phyloP scores from a whole-genome alignment of 2,888 invertebrate species.

The Platycnemis pennipes region DNA sequence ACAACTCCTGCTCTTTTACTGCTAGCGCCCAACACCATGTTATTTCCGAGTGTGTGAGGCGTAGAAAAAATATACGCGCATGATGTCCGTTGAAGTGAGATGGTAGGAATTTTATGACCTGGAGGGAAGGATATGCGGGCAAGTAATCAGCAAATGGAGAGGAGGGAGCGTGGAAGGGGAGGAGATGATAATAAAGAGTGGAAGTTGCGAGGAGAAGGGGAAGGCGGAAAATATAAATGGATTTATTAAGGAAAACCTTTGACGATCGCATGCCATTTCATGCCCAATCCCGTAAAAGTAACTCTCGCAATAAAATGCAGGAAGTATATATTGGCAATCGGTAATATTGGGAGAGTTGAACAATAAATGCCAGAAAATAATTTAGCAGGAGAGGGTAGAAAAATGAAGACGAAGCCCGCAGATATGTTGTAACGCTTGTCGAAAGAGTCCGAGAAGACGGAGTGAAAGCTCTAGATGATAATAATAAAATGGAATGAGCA shows the following conservation, averaged over 20 bases:
- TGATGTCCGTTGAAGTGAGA: background rate
- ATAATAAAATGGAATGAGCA: background rate
- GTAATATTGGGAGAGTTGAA: background rate
- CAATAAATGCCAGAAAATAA: background rate
- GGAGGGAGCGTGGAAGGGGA: background rate
- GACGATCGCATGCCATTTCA: background rate
- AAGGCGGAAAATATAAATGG: background rate
- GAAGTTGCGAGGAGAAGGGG: background rate
- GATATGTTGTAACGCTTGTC: background rate
- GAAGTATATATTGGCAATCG: background rate
- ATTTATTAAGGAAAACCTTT: constrained; percentile 23
- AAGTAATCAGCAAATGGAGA: constrained; percentile 15
- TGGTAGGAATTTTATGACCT: background rate
- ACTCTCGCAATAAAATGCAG: background rate
- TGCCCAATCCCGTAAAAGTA: background rate
- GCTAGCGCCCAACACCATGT: background rate
- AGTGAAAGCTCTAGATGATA: background rate
- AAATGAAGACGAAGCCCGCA: background rate
- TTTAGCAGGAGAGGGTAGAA: background rate
- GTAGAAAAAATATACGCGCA: background rate
- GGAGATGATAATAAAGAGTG: background rate
- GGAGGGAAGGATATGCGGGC: background rate
- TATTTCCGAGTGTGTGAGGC: background rate
- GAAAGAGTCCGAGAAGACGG: background rate
- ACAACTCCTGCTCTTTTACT: background rate